Conservation (phyloP, 1,140 invertebrate genomes). For the Popillia japonica region DNA sequence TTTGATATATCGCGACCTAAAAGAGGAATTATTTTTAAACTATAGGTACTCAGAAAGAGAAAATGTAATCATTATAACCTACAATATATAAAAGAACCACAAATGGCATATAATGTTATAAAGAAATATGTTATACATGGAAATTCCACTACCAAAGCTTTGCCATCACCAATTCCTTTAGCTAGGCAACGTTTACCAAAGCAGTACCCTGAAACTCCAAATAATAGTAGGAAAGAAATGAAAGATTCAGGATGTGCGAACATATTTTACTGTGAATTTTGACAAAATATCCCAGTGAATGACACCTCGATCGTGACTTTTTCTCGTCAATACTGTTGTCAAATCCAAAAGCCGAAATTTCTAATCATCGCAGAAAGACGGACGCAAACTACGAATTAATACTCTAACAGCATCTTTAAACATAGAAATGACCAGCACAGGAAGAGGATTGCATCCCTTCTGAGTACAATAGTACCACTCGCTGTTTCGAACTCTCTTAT, state of each 20-base stretch:
- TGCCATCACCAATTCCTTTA: background rate
- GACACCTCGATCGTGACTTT: too few species aligned
- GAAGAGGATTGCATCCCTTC: too few species aligned
- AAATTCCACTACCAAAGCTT: background rate
- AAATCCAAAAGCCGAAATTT: too few species aligned
- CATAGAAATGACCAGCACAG: too few species aligned
- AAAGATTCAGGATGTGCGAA: background rate
- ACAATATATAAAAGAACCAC: background rate
- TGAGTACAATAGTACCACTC: too few species aligned
- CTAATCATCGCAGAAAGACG: too few species aligned
- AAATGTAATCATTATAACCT: background rate
- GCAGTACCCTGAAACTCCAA: background rate
- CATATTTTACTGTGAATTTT: constrained; percentile 18
- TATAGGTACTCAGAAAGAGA: background rate
- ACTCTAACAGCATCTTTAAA: too few species aligned
- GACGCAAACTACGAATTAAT: too few species aligned
- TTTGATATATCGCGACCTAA: background rate
- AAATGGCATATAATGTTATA: background rate
- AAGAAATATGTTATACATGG: background rate
- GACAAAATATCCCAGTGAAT: too few species aligned
- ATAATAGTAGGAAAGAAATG: background rate
- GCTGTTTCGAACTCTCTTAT: too few species aligned
- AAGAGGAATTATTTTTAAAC: background rate
- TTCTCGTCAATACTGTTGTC: too few species aligned
- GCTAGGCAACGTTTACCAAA: background rate